Evolutionary conservation across 2,797 vertebrate genomes (phyloP), one percentile per base, ranked within the genome.

Genomic region (Myripristis jacobus): DNA sequence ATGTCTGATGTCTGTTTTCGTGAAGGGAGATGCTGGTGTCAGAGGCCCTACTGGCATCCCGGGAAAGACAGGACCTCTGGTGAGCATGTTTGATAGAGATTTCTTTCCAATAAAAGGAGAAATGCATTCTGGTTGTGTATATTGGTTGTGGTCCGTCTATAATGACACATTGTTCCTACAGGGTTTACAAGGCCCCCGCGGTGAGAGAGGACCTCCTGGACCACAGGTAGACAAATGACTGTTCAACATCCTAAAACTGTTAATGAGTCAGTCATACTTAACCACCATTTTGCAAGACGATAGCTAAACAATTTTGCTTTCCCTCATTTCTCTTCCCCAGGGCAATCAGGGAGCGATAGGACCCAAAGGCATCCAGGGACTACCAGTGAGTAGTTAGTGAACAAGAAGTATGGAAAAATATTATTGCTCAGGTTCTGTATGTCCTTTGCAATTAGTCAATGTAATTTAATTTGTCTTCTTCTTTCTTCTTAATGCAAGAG

Each of bases 311-410:
- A 24, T 61, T 5, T 57, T 41, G 11, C 75, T 53, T 44, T 59
- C 4, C 58, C 24, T 61, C 2, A 43, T 9, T 50, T 21, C 22
- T 68, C 24, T 5, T 3, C 19, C 38, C 75, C 58, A 96, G 95
- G 95, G 95, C 21, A 92, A 70, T 24, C 86, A 70, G 11, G 95
- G 95, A 63, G 88, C 93, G 18, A 53, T 83, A 0, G 95, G 95
- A 38, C 83, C 87, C 7, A 89, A 86, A 82, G 95, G 95, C 13
- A 31, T 92, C 47, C 87, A 67, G 36, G 95, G 95, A 25, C 46
- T 51, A 1, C 79, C 69, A 54, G 95, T 96, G 83, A 93, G 95
- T 92, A 55, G 22, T 10, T 65, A 16, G 46, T 9, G 29, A 12
- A 10, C 13, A 48, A 7, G 29, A 31, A 31, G 5, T 31, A 31